Conservation (phyloP, 2,113 vertebrate genomes). For the Dicentrarchus labrax region DNA sequence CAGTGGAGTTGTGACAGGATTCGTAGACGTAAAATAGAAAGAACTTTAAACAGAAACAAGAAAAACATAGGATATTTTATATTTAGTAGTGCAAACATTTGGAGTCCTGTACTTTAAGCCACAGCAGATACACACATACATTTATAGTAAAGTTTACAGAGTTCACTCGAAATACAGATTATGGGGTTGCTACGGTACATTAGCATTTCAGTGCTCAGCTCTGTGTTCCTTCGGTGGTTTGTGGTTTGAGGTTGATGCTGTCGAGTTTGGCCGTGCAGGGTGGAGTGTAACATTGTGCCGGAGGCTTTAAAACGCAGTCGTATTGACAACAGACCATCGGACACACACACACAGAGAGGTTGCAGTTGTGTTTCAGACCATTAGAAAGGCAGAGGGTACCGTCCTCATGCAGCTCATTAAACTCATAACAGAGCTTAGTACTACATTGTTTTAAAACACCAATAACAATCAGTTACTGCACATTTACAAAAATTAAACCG, state of each 20-base stretch:
- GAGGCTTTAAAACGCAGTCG: not conserved
- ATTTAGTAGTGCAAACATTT: conserved; percentile 25
- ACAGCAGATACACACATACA: not conserved
- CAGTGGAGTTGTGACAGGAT: not conserved
- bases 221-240: not conserved
- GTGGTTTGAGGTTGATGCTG: not conserved
- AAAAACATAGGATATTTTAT: not conserved
- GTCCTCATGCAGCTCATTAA: too few species aligned
- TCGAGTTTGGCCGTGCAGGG: not conserved
- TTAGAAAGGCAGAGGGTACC: not conserved
- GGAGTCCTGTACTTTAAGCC: not conserved
- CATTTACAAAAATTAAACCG: too few species aligned
- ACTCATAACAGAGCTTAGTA: too few species aligned
- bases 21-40: not conserved
- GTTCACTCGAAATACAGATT: conserved; percentile 24
- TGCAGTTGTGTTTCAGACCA: not conserved
- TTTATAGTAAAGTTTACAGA: conserved; percentile 8
- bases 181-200: not conserved
- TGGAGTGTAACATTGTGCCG: too few species aligned
- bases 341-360: not conserved
- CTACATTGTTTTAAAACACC: too few species aligned
- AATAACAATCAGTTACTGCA: too few species aligned
- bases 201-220: not conserved
- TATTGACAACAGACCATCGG: not conserved
- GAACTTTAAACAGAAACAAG: not conserved